phyloP scores from a whole-genome alignment of 2,113 vertebrate species.

The Pagrus major region DNA sequence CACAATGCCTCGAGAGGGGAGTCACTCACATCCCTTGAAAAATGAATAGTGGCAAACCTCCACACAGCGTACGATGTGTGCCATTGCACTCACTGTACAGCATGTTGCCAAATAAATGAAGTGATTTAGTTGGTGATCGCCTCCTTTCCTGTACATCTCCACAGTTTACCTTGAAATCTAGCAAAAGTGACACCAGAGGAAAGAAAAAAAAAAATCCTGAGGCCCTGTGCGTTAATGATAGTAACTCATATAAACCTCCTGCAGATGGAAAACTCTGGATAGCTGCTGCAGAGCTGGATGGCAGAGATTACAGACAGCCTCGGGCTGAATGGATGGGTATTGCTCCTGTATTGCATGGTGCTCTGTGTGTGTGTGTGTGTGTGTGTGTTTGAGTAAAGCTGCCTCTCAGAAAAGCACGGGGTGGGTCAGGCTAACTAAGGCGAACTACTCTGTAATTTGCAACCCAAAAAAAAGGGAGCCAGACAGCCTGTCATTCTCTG shows the following conservation, averaged over 20 bases:
- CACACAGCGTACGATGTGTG: background rate
- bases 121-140: background rate
- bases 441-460: constrained; percentile 57
- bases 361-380: background rate
- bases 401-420: constrained; percentile 23
- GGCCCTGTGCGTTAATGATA: constrained; percentile 17
- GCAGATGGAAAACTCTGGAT: constrained; percentile 43
- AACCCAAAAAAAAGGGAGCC: background rate
- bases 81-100: background rate
- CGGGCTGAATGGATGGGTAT: constrained; percentile 32
- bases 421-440: constrained; percentile 34
- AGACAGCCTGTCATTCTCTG: constrained; percentile 16
- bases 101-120: background rate
- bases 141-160: background rate
- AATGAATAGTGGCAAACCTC: background rate
- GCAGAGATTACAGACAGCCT: constrained; percentile 47
- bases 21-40: background rate
- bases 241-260: constrained; percentile 35
- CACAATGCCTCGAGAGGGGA: background rate
- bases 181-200: constrained; percentile 3
- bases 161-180: background rate
- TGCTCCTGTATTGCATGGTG: constrained; percentile 37
- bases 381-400: constrained; percentile 3
- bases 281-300: constrained; percentile 36
- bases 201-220: constrained; percentile 8